A percentile compares a stretch with the other conserved stretches of the same genome.
Conservation (phyloP, 2,113 vertebrate species). For the Orcinus orca region DNA sequence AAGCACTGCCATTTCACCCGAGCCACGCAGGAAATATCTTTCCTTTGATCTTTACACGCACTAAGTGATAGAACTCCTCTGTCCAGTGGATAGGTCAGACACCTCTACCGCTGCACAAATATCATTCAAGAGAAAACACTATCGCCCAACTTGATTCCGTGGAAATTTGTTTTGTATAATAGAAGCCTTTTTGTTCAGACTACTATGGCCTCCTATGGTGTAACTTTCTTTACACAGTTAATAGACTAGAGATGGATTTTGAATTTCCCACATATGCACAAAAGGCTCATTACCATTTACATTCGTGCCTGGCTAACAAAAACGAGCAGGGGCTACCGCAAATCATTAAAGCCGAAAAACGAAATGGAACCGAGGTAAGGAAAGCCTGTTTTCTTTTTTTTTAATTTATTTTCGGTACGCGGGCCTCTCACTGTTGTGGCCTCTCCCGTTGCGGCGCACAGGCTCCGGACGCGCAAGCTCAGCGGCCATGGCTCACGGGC, state of each 20-base stretch:
- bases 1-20: not conserved
- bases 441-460: too few species aligned
- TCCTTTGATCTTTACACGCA: constrained; percentile 10
- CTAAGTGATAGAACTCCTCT: not conserved
- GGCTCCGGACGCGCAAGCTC: too few species aligned
- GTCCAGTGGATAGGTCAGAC: not conserved
- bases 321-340: constrained; percentile 46
- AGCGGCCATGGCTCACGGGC: too few species aligned
- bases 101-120: not conserved
- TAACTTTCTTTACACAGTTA: constrained; percentile 59
- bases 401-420: not conserved
- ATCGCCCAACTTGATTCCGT: constrained; percentile 31
- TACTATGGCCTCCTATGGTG: not conserved
- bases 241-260: constrained; percentile 62
- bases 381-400: constrained; percentile 69
- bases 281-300: constrained; percentile 54
- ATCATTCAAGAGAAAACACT: constrained; percentile 50
- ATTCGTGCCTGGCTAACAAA: constrained; percentile 64
- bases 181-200: constrained; percentile 49
- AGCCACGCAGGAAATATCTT: not conserved
- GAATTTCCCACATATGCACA: constrained; percentile 65
- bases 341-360: constrained; percentile 70
- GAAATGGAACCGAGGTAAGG: constrained; percentile 55
- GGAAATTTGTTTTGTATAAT: constrained; percentile 20
- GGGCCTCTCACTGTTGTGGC: too few species aligned